Evolutionary conservation across 2,888 invertebrate species (phyloP).

Genomic region (Dryobota labecula): DNA sequence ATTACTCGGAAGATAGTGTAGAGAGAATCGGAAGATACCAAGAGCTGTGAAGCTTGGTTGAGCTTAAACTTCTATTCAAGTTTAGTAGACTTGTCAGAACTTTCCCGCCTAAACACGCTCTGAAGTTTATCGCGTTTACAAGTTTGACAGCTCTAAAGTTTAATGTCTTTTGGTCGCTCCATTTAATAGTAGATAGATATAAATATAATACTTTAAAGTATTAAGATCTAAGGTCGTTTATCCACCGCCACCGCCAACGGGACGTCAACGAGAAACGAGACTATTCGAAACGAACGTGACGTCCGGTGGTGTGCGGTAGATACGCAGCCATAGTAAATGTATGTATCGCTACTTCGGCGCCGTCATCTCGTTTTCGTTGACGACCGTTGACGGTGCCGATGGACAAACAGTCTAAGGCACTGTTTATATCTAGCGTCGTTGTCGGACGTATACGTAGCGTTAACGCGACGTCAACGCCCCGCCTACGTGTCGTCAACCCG

Average conservation of each 20-base stretch:
- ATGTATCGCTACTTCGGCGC: no score
- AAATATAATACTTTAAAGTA: not conserved
- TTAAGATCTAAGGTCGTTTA: no score
- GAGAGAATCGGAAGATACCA: not conserved
- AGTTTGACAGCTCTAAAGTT: not conserved
- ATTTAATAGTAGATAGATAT: not conserved
- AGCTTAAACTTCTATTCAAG: slow-evolving; percentile 10
- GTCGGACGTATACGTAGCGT: not conserved
- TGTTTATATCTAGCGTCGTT: not conserved
- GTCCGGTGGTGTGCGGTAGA: no score
- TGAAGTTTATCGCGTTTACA: not conserved
- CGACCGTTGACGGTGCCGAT: no score
- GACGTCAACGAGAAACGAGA: no score
- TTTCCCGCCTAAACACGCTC: not conserved
- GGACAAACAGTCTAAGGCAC: no score
- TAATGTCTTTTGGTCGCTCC: not conserved
- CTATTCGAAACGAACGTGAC: no score
- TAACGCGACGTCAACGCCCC: not conserved
- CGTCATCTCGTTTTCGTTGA: not conserved
- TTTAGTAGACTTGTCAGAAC: not conserved
- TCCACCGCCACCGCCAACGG: no score
- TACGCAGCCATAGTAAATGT: no score
- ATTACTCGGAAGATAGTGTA: not conserved
- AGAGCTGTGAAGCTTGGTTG: not conserved
- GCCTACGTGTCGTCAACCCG: not conserved